These are phyloP conservation scores for Campylomormyrus numenius DNA, from an alignment of 2,113 vertebrate genomes.

Conservation along the genomic window DNA sequence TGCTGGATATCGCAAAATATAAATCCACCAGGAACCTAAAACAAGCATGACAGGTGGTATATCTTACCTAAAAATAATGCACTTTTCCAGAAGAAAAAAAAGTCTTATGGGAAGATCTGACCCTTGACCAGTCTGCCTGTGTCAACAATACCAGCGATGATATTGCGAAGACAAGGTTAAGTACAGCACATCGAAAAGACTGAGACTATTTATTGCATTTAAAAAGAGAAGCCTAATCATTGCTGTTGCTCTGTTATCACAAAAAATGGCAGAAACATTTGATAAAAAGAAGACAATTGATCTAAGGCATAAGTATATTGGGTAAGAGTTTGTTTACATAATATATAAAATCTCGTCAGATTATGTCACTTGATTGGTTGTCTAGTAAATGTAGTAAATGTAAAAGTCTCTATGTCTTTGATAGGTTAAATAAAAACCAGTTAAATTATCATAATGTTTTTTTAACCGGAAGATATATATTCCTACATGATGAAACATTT, in stretches of 20 bases:
- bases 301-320: constrained; percentile 75
- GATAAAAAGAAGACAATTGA: constrained; percentile 75
- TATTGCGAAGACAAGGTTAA: background rate
- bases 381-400: background rate
- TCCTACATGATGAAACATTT: background rate
- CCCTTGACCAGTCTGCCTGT: background rate
- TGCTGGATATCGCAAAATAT: background rate
- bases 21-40: background rate
- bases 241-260: background rate
- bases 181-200: background rate
- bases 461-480: background rate
- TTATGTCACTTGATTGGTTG: background rate
- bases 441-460: background rate
- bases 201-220: background rate
- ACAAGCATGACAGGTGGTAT: background rate
- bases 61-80: background rate
- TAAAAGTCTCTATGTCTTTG: background rate
- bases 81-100: background rate
- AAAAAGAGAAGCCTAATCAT: background rate
- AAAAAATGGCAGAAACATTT: constrained; percentile 48
- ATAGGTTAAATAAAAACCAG: background rate
- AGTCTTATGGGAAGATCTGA: background rate
- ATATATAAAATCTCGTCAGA: background rate
- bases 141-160: background rate
- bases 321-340: constrained; percentile 56